Evolutionary conservation across 2,113 vertebrate genomes (phyloP).

Genomic region (Oceanites oceanicus): DNA sequence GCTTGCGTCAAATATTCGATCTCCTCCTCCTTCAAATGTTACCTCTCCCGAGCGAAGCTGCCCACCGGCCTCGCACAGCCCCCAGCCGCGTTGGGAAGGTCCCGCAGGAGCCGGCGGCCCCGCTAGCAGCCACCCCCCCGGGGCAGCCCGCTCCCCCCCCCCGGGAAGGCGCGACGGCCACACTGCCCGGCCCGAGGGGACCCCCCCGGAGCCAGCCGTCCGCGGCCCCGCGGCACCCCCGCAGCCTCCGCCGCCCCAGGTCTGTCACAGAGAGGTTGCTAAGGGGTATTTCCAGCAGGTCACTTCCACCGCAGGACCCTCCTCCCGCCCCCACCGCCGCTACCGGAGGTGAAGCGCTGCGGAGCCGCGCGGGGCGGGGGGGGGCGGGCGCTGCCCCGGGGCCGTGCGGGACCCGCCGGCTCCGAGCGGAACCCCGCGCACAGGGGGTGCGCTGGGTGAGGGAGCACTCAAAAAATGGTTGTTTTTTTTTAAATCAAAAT

Average conservation of each 20-base stretch:
- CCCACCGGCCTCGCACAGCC: background rate
- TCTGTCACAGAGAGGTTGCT: accelerated
- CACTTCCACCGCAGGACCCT: accelerated
- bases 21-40: background rate
- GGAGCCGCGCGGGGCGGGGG: background rate
- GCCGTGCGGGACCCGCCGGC: accelerated
- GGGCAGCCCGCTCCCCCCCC: background rate
- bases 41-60: accelerated
- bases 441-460: accelerated
- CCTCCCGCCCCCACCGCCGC: background rate
- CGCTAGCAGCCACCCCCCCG: background rate
- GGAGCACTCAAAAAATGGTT: background rate
- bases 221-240: background rate
- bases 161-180: accelerated
- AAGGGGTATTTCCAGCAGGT: background rate
- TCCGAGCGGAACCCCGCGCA: accelerated
- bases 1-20: accelerated
- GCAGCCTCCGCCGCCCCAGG: background rate
- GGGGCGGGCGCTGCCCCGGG: background rate
- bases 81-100: background rate
- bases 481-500: no score
- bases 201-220: accelerated
- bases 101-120: accelerated
- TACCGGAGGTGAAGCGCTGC: accelerated
- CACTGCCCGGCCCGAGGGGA: background rate